A percentile compares a stretch with the other conserved stretches of the same genome.
Evolutionary conservation across 2,888 invertebrate genomes (phyloP).

Genomic region (Drepanosiphum platanoidis): DNA sequence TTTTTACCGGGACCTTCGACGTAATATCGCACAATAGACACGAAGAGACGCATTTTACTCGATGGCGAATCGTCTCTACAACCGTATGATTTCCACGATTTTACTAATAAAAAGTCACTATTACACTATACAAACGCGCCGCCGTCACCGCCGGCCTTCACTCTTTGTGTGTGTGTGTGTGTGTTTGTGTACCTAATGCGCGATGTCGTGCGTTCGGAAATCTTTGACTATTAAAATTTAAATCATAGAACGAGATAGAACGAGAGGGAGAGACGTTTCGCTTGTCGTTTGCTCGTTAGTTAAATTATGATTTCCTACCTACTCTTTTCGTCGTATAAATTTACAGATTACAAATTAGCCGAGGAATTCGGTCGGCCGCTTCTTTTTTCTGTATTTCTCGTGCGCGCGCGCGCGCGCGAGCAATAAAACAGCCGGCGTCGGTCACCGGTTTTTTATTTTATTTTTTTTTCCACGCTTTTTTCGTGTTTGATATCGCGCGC

Average conservation of each 20-base stretch:
- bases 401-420: not conserved
- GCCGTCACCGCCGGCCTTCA: slow-evolving; percentile 14
- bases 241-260: slow-evolving; percentile 37
- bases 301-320: slow-evolving; percentile 47
- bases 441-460: slow-evolving; percentile 44
- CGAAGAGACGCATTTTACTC: no score
- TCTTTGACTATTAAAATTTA: slow-evolving; percentile 49
- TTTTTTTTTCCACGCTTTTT: not conserved
- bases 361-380: slow-evolving; percentile 51
- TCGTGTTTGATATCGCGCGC: not conserved
- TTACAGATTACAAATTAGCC: slow-evolving; percentile 60
- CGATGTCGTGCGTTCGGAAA: slow-evolving; percentile 34
- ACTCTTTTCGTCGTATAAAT: slow-evolving; percentile 32
- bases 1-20: no score
- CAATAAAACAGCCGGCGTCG: slow-evolving; percentile 17
- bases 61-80: no score
- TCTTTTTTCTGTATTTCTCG: slow-evolving; percentile 12
- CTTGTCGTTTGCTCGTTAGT: slow-evolving; percentile 55
- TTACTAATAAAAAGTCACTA: no score
- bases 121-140: not conserved
- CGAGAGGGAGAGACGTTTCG: slow-evolving; percentile 24
- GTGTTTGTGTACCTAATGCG: not conserved
- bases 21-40: no score
- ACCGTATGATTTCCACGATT: no score
- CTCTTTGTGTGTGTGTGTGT: no score